phyloP scores from a whole-genome alignment of 2,113 vertebrate genomes.

The Tragelaphus imberbis region DNA sequence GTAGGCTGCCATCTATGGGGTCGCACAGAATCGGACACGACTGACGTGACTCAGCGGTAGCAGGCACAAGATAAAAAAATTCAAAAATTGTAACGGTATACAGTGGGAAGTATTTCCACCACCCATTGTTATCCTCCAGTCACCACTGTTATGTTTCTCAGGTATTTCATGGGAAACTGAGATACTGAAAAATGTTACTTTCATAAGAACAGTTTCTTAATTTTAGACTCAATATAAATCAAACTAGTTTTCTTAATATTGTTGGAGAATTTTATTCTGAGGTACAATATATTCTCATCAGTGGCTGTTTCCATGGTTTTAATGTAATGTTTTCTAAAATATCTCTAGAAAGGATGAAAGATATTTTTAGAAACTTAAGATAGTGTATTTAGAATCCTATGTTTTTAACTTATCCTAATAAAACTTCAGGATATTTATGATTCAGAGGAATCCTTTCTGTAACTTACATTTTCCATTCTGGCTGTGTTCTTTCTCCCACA shows the following conservation, averaged over 20 bases:
- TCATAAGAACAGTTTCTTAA: slow-evolving; percentile 20
- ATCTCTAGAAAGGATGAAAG: not conserved
- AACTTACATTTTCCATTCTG: slow-evolving; percentile 96
- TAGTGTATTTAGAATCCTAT: not conserved
- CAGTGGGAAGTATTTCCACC: not conserved
- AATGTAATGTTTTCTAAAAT: not conserved
- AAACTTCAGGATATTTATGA: not conserved
- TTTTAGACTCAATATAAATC: slow-evolving; percentile 25
- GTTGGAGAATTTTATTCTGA: not conserved
- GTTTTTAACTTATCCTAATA: slow-evolving; percentile 21
- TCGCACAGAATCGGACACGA: no score
- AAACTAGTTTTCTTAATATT: not conserved
- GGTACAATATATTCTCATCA: not conserved
- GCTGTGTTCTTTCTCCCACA: slow-evolving; percentile 98
- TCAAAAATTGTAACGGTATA: not conserved
- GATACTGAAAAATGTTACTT: not conserved
- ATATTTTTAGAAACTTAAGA: slow-evolving; percentile 1
- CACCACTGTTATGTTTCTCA: not conserved
- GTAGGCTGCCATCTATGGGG: no score
- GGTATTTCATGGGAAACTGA: slow-evolving; percentile 7
- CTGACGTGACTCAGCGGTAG: no score
- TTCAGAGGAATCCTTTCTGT: not conserved
- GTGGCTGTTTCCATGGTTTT: not conserved
- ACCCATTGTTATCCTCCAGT: not conserved
- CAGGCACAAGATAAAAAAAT: not conserved